Percentiles rank a stretch among this genome's conserved stretches.
Conservation (phyloP, 2,888 invertebrate species). For the Hoplodrina ambigua region DNA sequence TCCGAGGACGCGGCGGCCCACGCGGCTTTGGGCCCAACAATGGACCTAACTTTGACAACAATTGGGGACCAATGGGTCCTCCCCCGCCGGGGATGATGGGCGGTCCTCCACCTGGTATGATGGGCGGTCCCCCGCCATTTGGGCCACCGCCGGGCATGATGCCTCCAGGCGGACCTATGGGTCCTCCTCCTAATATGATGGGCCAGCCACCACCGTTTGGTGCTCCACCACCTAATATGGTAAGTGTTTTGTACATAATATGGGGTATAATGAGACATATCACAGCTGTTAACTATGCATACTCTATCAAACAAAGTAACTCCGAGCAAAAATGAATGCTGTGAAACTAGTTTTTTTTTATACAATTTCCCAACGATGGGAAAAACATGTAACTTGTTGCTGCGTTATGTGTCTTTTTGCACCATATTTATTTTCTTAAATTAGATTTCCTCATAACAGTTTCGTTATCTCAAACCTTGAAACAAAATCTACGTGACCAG, state of each 20-base stretch:
- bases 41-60: constrained; percentile 90
- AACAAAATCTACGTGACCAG: too few relatives aligned
- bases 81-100: constrained; percentile 90
- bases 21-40: constrained; percentile 86
- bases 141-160: constrained; percentile 90
- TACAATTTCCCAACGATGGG: too few relatives aligned
- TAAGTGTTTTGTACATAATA: constrained; percentile 67
- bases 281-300: too few relatives aligned
- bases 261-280: too few relatives aligned
- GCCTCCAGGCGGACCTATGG: constrained; percentile 91
- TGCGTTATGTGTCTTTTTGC: too few relatives aligned
- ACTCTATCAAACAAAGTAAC: too few relatives aligned
- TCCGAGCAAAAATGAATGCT: too few relatives aligned
- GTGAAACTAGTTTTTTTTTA: too few relatives aligned
- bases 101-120: constrained; percentile 89
- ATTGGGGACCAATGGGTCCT: constrained; percentile 93
- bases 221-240: constrained; percentile 91
- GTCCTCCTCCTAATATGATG: constrained; percentile 90
- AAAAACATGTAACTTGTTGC: too few relatives aligned
- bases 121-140: constrained; percentile 85
- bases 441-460: too few relatives aligned
- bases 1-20: constrained; percentile 88
- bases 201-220: constrained; percentile 89
- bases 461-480: too few relatives aligned
- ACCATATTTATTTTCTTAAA: too few relatives aligned